Percentiles rank a stretch among this genome's conserved stretches.
Conservation (phyloP, 2,888 invertebrate genomes). For the Anticlea derivata region DNA sequence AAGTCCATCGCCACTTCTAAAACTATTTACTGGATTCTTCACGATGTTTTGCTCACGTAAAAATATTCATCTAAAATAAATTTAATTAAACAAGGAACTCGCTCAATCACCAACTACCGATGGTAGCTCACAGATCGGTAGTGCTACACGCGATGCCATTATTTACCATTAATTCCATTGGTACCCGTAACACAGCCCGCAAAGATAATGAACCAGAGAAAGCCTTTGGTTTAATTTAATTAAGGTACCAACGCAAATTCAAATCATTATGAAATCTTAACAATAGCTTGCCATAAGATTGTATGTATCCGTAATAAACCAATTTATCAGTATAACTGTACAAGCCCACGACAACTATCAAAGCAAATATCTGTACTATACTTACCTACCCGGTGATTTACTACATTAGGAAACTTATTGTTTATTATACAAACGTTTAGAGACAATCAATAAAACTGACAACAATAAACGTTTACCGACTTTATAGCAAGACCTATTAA, state of each 20-base stretch:
- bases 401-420: constrained; percentile 11
- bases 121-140: constrained; percentile 17
- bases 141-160: constrained; percentile 23
- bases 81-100: constrained; percentile 11
- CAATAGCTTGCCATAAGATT: constrained; percentile 23
- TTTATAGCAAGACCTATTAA: background rate
- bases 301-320: constrained; percentile 11
- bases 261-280: too few species aligned
- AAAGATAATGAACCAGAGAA: constrained; percentile 46
- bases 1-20: too few species aligned
- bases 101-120: constrained; percentile 18
- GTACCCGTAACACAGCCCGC: constrained; percentile 36
- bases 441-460: constrained; percentile 10
- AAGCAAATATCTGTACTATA: constrained; percentile 9
- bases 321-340: constrained; percentile 17
- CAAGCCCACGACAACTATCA: constrained; percentile 16
- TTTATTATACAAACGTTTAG: constrained; percentile 7
- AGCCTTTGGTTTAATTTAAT: constrained; percentile 43
- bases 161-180: constrained; percentile 38
- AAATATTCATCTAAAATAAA: too few species aligned
- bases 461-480: constrained; percentile 1
- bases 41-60: too few species aligned
- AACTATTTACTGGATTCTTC: too few species aligned
- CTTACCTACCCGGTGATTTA: constrained; percentile 4
- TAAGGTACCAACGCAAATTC: constrained; percentile 35